These are phyloP conservation scores for Cydia splendana DNA, from an alignment of 1,140 invertebrate genomes.

Conservation along the genomic window DNA sequence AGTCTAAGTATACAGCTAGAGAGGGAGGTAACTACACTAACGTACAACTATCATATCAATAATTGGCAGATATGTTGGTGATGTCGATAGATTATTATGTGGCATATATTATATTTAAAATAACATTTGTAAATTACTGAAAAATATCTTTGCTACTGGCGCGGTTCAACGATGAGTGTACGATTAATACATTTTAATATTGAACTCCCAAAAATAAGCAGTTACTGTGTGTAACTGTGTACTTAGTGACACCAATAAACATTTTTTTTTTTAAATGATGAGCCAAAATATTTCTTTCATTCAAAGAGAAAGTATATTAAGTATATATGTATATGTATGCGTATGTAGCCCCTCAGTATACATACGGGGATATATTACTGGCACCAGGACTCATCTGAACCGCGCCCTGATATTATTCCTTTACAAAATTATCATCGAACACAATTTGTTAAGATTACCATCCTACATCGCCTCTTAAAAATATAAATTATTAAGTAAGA, in stretches of 20 bases:
- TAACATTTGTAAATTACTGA: conserved; percentile 29
- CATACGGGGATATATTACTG: too few relatives aligned
- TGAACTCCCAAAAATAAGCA: background rate
- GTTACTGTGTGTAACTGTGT: background rate
- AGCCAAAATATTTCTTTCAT: too few relatives aligned
- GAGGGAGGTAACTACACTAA: conserved; percentile 57
- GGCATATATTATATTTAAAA: conserved; percentile 32
- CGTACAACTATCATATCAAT: conserved; percentile 39
- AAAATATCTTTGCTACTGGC: conserved; percentile 29
- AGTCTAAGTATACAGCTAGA: background rate
- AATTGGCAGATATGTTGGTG: conserved; percentile 63
- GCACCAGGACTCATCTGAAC: background rate
- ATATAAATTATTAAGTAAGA: background rate
- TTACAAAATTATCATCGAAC: conserved; percentile 21
- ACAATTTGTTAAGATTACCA: background rate
- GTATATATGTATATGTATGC: too few relatives aligned
- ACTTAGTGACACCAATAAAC: background rate
- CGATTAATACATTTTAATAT: background rate
- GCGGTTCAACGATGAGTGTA: background rate
- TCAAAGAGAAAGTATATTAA: too few relatives aligned
- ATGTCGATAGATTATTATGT: conserved; percentile 39
- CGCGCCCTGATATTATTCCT: background rate
- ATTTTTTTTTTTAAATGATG: too few relatives aligned
- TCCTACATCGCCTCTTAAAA: background rate
- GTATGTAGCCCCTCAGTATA: too few relatives aligned